Evolutionary conservation across 2,888 invertebrate genomes (phyloP), one percentile per base, ranked within the genome.

Genomic region (Polymixis lichenea): DNA sequence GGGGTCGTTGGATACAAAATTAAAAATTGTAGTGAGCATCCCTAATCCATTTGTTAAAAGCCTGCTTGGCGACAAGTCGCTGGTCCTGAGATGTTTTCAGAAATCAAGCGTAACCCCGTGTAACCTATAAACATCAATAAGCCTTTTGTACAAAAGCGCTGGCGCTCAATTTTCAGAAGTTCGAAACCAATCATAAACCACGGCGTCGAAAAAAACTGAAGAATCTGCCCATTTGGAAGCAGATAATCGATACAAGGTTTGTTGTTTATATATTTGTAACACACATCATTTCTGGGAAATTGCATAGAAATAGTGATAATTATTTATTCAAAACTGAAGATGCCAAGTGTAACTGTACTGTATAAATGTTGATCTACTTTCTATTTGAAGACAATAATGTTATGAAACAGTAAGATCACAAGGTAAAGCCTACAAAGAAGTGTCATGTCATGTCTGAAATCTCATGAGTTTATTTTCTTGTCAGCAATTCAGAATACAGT

Each of bases 121-220:
- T 90, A 90, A 88, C 86, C 82, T 86, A 64, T 67, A 82, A 78
- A 86, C 79, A 87, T 77, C 77, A 82, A 82, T 79, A 80, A 88
- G 74, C 76, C 70, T 83, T 72, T 80, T 79, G 78, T 73, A 75
- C 56, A 71, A 74, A 86, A 88, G 89, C 88, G 71, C 89, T 91
- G 88, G 87, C 88, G 85, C 78, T 86, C 82, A 83, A 82, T 88
- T 89, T 66, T 77, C 80, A 81, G 72, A 86, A 84, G 86, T 83
- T 79, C 75, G 87, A 87, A 85, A 87, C 83, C 86, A 92, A 89
- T 82, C 88, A 83, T 85, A 93, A 93, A 94, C 90, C 93, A 94
- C 95, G 94, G 94, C 94, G 92, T 93, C 94, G 89, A 93, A 93
- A 91, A 94, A 92, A 91, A 86, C 87, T 78, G 92, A 94, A 87